Conservation (phyloP, 2,113 vertebrate genomes). For the Otis tarda region DNA sequence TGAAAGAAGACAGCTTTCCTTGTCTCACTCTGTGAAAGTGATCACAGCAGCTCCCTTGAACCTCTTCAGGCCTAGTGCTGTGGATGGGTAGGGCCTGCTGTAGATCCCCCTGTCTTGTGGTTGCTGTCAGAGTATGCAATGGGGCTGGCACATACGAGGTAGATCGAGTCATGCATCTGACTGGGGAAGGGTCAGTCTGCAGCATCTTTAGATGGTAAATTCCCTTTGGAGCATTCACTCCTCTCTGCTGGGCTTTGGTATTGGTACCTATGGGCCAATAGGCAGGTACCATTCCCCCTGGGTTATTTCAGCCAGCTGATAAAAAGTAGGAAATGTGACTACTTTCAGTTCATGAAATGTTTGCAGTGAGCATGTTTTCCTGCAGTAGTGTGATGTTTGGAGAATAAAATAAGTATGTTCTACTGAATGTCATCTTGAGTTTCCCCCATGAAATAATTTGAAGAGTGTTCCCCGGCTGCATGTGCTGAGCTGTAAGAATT, state of each 20-base stretch:
- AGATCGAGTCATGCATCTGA: background rate
- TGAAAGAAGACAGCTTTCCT: background rate
- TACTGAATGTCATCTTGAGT: conserved; percentile 17
- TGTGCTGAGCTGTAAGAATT: conserved; percentile 8
- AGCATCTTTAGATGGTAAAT: background rate
- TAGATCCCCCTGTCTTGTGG: background rate
- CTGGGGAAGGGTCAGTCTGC: background rate
- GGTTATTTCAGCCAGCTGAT: background rate
- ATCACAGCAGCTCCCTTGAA: background rate
- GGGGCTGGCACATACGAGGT: background rate
- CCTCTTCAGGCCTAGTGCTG: background rate
- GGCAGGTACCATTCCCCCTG: background rate
- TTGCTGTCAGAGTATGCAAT: background rate
- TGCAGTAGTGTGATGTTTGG: background rate
- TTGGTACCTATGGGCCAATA: background rate
- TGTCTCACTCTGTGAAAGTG: background rate
- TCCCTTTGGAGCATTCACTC: background rate
- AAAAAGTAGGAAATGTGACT: background rate
- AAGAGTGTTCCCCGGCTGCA: background rate
- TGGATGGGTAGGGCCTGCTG: background rate
- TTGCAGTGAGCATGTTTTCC: background rate
- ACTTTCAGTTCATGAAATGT: background rate
- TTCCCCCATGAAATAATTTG: conserved; percentile 43
- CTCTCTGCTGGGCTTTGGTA: background rate
- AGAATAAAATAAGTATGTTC: background rate